phyloP scores from a whole-genome alignment of 2,113 vertebrate species.

The Pseudonaja textilis region DNA sequence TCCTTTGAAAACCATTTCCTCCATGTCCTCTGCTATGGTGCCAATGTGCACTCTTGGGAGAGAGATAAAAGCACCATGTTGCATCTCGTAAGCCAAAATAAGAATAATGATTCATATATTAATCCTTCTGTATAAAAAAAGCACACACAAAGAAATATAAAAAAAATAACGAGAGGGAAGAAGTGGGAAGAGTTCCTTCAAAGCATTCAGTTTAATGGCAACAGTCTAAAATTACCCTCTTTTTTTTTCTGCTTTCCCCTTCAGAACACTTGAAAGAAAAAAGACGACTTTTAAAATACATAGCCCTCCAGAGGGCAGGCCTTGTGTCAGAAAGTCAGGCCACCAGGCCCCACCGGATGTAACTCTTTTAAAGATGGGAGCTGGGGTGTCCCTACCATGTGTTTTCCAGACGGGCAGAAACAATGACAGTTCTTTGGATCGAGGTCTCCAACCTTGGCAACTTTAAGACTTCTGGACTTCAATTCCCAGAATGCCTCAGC shows the following conservation, averaged over 20 bases:
- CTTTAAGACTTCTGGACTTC: no score
- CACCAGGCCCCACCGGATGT: background rate
- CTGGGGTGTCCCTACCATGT: background rate
- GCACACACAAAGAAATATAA: conserved; percentile 34
- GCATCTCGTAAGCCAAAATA: conserved; percentile 57
- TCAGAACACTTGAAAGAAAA: background rate
- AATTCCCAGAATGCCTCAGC: no score
- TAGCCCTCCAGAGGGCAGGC: background rate
- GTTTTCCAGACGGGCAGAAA: background rate
- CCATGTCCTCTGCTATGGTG: conserved; percentile 61
- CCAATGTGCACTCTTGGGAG: conserved; percentile 57
- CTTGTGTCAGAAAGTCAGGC: background rate
- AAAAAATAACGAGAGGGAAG: conserved; percentile 9
- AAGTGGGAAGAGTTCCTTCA: conserved; percentile 3
- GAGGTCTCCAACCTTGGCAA: no score
- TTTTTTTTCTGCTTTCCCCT: background rate
- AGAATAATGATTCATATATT: conserved; percentile 66
- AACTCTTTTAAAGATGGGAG: background rate
- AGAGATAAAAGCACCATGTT: conserved; percentile 60
- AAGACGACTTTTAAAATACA: background rate
- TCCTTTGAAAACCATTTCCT: conserved; percentile 62
- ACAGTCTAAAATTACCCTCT: conserved; percentile 4
- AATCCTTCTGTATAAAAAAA: conserved; percentile 46
- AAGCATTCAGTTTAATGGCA: conserved; percentile 28
- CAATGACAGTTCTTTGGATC: background rate